Conservation (phyloP, 2,113 vertebrate species). For the Pandion haliaetus region DNA sequence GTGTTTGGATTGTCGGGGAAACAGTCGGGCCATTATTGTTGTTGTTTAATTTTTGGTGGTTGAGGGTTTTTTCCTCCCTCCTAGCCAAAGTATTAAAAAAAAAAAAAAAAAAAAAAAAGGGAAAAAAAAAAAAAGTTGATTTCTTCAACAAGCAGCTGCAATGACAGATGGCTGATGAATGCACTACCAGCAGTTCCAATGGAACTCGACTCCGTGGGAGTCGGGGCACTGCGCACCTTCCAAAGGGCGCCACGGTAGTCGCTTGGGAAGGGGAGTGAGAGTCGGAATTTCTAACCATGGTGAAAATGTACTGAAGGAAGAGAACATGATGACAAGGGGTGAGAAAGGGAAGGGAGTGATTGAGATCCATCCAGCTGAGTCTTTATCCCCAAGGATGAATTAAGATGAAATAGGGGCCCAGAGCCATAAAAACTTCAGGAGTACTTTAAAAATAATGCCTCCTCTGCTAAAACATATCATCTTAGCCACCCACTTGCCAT, state of each 20-base stretch:
- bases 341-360: conserved; percentile 57
- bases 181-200: conserved; percentile 68
- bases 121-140: background rate
- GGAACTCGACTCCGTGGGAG: conserved; percentile 70
- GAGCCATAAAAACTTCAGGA: conserved; percentile 56
- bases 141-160: conserved; percentile 67
- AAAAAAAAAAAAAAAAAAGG: background rate
- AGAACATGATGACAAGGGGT: conserved; percentile 66
- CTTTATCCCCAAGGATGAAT: conserved; percentile 61
- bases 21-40: conserved; percentile 49
- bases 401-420: conserved; percentile 32
- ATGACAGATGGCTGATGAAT: conserved; percentile 70
- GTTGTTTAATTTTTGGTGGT: conserved; percentile 54
- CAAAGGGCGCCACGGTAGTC: conserved; percentile 64
- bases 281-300: conserved; percentile 59
- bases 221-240: conserved; percentile 62
- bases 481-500: background rate
- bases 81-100: conserved; percentile 28
- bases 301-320: conserved; percentile 65
- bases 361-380: conserved; percentile 60
- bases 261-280: conserved; percentile 63
- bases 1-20: conserved; percentile 62
- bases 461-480: background rate
- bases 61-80: background rate
- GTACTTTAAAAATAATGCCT: conserved; percentile 48